Percentiles rank a stretch among this genome's conserved stretches.
Conservation (phyloP, 1,140 invertebrate genomes). For the Drosophila orena region DNA sequence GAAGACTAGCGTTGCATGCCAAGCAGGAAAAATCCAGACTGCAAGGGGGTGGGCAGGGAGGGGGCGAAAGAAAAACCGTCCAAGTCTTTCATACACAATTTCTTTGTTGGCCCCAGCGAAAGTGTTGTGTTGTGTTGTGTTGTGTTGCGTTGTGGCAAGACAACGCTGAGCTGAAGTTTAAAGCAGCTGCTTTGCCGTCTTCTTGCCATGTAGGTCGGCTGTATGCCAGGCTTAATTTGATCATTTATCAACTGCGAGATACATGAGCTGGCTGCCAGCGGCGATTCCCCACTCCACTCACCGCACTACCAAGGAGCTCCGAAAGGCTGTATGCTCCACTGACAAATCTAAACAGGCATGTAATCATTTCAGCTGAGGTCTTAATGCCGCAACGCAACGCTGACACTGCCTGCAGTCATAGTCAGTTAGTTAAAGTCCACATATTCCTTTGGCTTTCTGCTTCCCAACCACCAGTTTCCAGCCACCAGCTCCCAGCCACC, state of each 20-base stretch:
- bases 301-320: neutral
- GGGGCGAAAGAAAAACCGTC: slow-evolving; percentile 7
- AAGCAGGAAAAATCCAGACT: slow-evolving; percentile 42
- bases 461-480: slow-evolving; percentile 1
- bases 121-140: slow-evolving; percentile 13
- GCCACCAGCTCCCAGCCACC: neutral
- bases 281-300: neutral
- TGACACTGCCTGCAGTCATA: slow-evolving; percentile 61
- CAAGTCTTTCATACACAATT: slow-evolving; percentile 24
- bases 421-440: slow-evolving; percentile 71
- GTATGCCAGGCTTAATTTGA: slow-evolving; percentile 74
- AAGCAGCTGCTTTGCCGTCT: slow-evolving; percentile 53
- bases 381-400: slow-evolving; percentile 71
- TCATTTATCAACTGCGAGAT: slow-evolving; percentile 82
- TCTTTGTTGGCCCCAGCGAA: slow-evolving; percentile 27
- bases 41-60: neutral
- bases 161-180: slow-evolving; percentile 54
- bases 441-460: slow-evolving; percentile 36
- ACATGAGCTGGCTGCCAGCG: slow-evolving; percentile 57
- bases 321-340: slow-evolving; percentile 27
- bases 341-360: slow-evolving; percentile 83
- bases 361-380: slow-evolving; percentile 81
- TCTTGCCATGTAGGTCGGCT: slow-evolving; percentile 47
- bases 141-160: slow-evolving; percentile 25
- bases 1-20: slow-evolving; percentile 67